Base-by-base conservation (phyloP, 2,888 invertebrate genomes). In the Philereme vetulata region DNA sequence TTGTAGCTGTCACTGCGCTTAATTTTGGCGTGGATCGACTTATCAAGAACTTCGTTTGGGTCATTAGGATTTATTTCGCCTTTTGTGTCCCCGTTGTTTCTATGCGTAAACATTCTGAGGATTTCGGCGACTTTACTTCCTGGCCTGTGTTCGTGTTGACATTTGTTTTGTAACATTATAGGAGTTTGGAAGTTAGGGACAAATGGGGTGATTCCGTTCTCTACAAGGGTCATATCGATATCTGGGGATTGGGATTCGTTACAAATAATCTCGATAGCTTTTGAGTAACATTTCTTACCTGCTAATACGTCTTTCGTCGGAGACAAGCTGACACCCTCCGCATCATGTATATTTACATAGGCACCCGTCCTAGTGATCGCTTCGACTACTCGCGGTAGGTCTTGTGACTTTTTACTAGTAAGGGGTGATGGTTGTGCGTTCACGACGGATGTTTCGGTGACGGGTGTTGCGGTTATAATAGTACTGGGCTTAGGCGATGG, bases 1-100 rank as follows among this genome's bases (percentile, higher is more conserved):
- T 96, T 94, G 81, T 97, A 97, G 86, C 97, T 97, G 82, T 97
- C 96, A 81, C 96, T 96, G 62, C 97, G 95, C 85, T 96, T 96
- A 49, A 97, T 92, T 87, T 94, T 94, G 68, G 75, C 84, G 60
- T 80, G 79, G 60, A 81, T 70, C 11, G 80, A 78, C 68, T 84
- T 90, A 56, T 85, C 83, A 48, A 65, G 65, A 62, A 61, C 54
- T 60, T 71, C 70, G 64, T 70, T 71, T 64, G 54, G 44, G 61
- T 71, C 70, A 61, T 69, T 72, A 55, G 67, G 56, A 65, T 68
- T 71, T 64, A 70, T 66, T 59, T 78, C 76, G 35, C 69, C 75
- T 62, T 77, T 77, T 66, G 64, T 75, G 60, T 73, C 76, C 54
- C 72, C 75, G 71, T 80, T 86, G 60, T 76, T 80, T 80, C 80